Conservation (phyloP, 2,113 vertebrate species). For the Cephalopterus ornatus region DNA sequence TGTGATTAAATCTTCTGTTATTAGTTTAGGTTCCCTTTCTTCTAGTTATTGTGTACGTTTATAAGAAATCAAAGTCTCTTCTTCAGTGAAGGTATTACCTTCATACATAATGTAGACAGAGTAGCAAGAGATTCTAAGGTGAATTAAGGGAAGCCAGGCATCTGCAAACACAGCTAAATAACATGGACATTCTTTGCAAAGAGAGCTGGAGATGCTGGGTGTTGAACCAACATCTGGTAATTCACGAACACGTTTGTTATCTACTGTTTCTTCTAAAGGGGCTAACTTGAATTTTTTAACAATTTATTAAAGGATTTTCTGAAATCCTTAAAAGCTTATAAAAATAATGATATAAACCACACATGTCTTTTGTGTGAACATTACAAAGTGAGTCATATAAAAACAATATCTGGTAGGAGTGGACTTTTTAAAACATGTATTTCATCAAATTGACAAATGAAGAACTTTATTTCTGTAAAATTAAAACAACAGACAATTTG, state of each 20-base stretch:
- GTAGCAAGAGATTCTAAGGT: not conserved
- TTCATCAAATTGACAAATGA: not conserved
- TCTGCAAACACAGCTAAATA: not conserved
- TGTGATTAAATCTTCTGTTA: not conserved
- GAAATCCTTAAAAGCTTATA: not conserved
- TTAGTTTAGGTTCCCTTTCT: not conserved
- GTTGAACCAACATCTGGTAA: not conserved
- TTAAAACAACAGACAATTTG: not conserved
- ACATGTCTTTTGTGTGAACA: not conserved
- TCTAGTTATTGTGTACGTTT: not conserved
- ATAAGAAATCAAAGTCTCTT: not conserved
- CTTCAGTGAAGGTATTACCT: not conserved
- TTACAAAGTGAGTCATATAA: not conserved
- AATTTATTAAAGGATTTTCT: not conserved
- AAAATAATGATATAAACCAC: not conserved
- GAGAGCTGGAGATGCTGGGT: not conserved
- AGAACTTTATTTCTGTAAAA: not conserved
- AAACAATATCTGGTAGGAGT: not conserved
- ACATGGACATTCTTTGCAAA: not conserved
- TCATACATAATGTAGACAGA: not conserved
- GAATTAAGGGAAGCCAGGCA: not conserved
- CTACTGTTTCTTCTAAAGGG: not conserved
- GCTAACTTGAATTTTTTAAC: not conserved
- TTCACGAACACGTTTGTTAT: not conserved
- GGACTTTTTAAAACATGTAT: not conserved